Conservation (phyloP, 1,140 invertebrate species). For the Drosophila albomicans region DNA sequence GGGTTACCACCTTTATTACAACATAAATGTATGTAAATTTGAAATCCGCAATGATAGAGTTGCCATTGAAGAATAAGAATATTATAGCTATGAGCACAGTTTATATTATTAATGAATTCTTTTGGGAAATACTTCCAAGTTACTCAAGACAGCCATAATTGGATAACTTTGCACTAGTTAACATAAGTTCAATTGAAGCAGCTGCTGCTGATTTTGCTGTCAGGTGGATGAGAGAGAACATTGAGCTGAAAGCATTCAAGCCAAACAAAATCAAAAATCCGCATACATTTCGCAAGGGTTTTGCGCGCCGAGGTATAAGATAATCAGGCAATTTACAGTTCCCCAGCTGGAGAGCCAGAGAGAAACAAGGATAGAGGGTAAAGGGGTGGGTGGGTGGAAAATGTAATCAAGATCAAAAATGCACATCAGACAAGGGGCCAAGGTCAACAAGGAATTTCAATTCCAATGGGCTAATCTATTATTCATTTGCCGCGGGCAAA, state of each 20-base stretch:
- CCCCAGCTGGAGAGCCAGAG: neutral
- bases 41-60: no score
- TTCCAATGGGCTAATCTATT: slow-evolving; percentile 64
- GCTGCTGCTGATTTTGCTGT: neutral
- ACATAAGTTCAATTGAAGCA: neutral
- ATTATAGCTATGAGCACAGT: no score
- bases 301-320: slow-evolving; percentile 22
- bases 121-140: no score
- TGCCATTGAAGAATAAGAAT: no score
- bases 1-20: no score
- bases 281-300: slow-evolving; percentile 3
- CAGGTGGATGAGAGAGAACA: slow-evolving; percentile 18
- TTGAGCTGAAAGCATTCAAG: slow-evolving; percentile 8
- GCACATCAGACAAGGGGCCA: slow-evolving; percentile 53
- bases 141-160: neutral
- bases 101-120: no score
- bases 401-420: slow-evolving; percentile 70
- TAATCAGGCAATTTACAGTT: slow-evolving; percentile 70
- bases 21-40: no score
- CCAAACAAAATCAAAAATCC: slow-evolving; percentile 19
- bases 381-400: slow-evolving; percentile 2
- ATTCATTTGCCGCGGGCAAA: slow-evolving; percentile 50
- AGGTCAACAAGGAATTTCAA: slow-evolving; percentile 72
- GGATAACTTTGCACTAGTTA: neutral
- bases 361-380: neutral